A percentile compares a stretch with the other conserved stretches of the same genome.
Evolutionary conservation across 2,113 vertebrate species (phyloP).

Genomic region (Actenoides lindsayi): DNA sequence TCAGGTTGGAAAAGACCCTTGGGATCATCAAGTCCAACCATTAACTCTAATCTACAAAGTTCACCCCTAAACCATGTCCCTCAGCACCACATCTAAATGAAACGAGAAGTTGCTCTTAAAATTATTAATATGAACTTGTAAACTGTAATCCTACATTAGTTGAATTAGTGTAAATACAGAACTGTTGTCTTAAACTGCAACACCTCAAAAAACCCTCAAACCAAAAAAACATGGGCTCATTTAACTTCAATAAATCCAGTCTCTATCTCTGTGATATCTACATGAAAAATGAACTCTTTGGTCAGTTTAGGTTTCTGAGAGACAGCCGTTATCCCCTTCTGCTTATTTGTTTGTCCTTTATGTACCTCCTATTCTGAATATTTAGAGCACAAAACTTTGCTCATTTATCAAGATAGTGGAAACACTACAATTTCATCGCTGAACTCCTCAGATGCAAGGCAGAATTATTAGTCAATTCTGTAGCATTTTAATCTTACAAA

Average conservation of each 20-base stretch:
- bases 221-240: fast-evolving
- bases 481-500: background rate
- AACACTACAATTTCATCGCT: background rate
- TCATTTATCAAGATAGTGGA: background rate
- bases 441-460: background rate
- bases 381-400: background rate
- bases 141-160: background rate
- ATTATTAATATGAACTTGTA: background rate
- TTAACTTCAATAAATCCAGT: background rate
- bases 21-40: no score
- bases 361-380: background rate
- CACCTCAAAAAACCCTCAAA: background rate
- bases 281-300: background rate
- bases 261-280: background rate
- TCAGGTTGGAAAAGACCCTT: no score
- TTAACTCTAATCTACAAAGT: no score
- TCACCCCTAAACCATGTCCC: no score
- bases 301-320: background rate
- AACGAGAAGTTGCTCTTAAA: background rate
- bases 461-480: background rate
- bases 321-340: background rate
- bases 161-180: background rate
- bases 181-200: background rate
- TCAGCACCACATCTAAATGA: no score
- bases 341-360: background rate